Evolutionary conservation across 2,797 vertebrate species (phyloP).

Genomic region (Tachyglossus aculeatus): DNA sequence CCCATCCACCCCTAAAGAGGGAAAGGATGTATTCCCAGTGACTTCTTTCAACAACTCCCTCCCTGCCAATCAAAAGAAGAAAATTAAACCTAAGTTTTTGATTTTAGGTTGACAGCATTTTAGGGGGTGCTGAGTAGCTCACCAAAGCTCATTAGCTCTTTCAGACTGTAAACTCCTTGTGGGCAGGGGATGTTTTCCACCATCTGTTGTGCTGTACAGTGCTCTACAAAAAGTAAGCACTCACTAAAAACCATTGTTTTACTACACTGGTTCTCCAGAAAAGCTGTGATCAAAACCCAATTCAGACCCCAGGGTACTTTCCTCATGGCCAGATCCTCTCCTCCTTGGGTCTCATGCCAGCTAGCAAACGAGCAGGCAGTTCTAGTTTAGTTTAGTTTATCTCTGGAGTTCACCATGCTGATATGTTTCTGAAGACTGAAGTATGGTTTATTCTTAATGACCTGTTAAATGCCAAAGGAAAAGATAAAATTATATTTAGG

Average conservation of each 20-base stretch:
- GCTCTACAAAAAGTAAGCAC: no score
- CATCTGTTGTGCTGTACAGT: no score
- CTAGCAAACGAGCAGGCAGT: not conserved
- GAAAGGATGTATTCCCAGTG: no score
- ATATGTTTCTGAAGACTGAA: slow-evolving; percentile 6
- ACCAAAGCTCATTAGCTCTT: not conserved
- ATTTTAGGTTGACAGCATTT: not conserved
- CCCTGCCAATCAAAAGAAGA: no score
- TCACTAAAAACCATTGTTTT: no score
- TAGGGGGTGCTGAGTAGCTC: not conserved
- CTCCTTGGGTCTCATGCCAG: not conserved
- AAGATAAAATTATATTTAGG: not conserved
- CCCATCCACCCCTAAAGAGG: no score
- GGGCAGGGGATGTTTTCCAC: no score
- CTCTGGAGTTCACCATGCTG: not conserved
- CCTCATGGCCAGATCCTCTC: not conserved
- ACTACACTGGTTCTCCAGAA: not conserved
- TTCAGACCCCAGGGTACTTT: not conserved
- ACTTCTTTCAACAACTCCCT: no score
- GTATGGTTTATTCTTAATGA: not conserved
- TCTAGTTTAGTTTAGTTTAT: not conserved
- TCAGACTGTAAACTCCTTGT: no score
- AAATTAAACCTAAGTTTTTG: not conserved
- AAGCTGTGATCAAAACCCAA: not conserved
- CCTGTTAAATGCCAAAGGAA: not conserved